Percentiles rank a stretch among this genome's conserved stretches.
Conservation (phyloP, 2,888 invertebrate genomes). For the Thymelicus sylvestris region DNA sequence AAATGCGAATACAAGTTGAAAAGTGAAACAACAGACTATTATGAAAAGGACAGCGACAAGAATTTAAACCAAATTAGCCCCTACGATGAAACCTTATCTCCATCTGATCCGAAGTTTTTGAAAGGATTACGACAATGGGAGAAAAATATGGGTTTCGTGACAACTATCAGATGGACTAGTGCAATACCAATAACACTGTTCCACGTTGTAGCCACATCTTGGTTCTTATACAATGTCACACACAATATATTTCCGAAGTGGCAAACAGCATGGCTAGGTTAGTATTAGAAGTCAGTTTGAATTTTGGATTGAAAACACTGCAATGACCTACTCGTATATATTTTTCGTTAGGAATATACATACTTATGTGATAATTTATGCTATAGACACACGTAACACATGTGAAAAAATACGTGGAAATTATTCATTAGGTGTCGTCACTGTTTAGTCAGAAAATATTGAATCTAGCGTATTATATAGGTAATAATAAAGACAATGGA, state of each 20-base stretch:
- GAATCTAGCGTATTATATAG: too few relatives aligned
- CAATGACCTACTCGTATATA: too few relatives aligned
- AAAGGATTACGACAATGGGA: slow-evolving; percentile 61
- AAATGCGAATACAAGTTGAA: slow-evolving; percentile 2
- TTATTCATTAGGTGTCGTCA: too few relatives aligned
- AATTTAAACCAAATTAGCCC: slow-evolving; percentile 22
- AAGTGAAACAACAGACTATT: background rate
- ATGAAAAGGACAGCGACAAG: background rate
- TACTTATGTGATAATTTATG: too few relatives aligned
- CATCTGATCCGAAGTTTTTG: slow-evolving; percentile 57
- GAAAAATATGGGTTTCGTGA: slow-evolving; percentile 76
- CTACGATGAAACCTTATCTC: slow-evolving; percentile 55
- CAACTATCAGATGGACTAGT: slow-evolving; percentile 87
- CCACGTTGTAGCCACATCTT: slow-evolving; percentile 74
- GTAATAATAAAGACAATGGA: too few relatives aligned
- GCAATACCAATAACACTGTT: slow-evolving; percentile 80
- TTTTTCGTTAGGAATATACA: too few relatives aligned
- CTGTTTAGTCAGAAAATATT: too few relatives aligned
- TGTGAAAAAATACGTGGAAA: too few relatives aligned
- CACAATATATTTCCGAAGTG: slow-evolving; percentile 58
- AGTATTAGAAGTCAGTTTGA: slow-evolving; percentile 53
- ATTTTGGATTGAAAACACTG: too few relatives aligned
- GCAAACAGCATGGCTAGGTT: slow-evolving; percentile 85
- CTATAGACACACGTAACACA: too few relatives aligned
- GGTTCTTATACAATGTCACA: slow-evolving; percentile 56